phyloP scores from a whole-genome alignment of 2,797 vertebrate species.

The Oreochromis mossambicus region DNA sequence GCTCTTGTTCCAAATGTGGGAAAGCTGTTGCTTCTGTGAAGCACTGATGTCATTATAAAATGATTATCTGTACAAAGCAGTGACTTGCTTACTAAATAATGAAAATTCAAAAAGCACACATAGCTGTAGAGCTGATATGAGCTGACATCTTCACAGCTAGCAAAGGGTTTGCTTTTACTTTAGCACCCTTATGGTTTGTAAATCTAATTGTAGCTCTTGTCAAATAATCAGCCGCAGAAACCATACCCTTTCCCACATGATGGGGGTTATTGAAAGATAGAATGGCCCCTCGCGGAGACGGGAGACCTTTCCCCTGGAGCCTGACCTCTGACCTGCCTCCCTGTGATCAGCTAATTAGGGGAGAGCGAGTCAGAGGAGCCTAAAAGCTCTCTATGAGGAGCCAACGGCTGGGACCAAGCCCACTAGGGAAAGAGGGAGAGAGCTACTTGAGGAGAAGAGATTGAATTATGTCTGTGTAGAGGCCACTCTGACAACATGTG shows the following conservation, averaged over 20 bases:
- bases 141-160: background rate
- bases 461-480: slow-evolving; percentile 44
- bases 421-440: slow-evolving; percentile 12
- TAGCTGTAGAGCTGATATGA: background rate
- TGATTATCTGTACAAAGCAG: background rate
- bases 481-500: background rate
- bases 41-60: background rate
- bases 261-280: slow-evolving; percentile 27
- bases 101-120: background rate
- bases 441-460: background rate
- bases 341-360: slow-evolving; percentile 69
- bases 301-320: slow-evolving; percentile 50
- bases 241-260: background rate
- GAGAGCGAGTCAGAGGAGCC: slow-evolving; percentile 19
- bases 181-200: background rate
- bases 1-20: background rate
- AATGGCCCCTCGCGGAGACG: slow-evolving; percentile 18
- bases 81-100: background rate
- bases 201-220: slow-evolving; percentile 15
- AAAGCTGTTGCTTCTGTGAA: background rate
- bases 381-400: slow-evolving; percentile 36
- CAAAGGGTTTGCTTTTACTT: background rate
- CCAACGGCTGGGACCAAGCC: background rate
- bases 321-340: slow-evolving; percentile 55
- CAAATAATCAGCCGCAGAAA: slow-evolving; percentile 31